Evolutionary conservation across 2,113 vertebrate genomes (phyloP), one percentile per base, ranked within the genome.

Genomic region (Leptobrachium ailaonicum): DNA sequence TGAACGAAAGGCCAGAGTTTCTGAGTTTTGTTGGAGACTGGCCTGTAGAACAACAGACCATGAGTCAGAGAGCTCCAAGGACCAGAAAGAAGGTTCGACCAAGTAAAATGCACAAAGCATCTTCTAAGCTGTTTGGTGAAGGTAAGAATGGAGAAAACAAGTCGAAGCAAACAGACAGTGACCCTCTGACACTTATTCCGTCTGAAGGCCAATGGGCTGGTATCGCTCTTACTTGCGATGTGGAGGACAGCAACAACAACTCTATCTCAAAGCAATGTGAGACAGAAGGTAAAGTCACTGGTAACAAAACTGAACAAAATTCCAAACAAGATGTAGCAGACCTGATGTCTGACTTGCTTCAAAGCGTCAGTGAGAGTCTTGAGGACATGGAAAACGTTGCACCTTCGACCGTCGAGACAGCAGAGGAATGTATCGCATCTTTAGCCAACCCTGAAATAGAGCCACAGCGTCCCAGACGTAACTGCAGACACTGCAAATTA

Each of bases 1-100:
- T 40, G 7, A 44, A 1, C 2, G 41, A 45, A 66, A 86, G 70
- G 77, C 70, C 83, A 8, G 88, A 91, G 64, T 81, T 86, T 7
- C 82, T 95, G 2, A 88, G 90, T 76, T 98, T 98, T 91, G 85
- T 93, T 12, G 96, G 95, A 82, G 97, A 99, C 72, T 99, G 97
- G 97, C 96, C 96, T 1, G 68, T 91, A 66, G 92, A 94, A 81
- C 90, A 94, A 83, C 90, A 91, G 72, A 90, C 91, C 50, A 91
- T 96, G 60, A 84, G 91, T 75, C 97, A 97, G 86, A 94, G 95
- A 54, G 85, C 84, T 70, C 92, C 89, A 87, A 90, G 88, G 84
- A 80, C 78, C 69, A 91, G 89, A 81, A 69, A 54, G 42, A 76
- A 91, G 85, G 77, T 71, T 86, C 85, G 87, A 93, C 83, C 89